Conservation (phyloP, 2,797 vertebrate genomes). For the Anguilla obscura region DNA sequence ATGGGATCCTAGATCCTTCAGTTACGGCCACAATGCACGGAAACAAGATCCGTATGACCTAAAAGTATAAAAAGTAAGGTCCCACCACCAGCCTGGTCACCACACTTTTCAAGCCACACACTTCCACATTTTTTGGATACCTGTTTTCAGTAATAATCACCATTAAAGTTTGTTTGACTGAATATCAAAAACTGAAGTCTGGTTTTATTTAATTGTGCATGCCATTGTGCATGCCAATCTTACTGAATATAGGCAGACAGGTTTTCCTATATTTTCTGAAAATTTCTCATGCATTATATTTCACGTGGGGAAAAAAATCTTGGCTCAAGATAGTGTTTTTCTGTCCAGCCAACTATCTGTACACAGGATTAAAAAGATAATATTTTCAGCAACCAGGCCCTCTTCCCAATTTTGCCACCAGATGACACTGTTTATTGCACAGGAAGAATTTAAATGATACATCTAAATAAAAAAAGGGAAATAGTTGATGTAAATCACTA, state of each 20-base stretch:
- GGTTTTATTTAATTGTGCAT: background rate
- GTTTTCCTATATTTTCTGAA: background rate
- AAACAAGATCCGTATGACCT: no score
- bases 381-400: background rate
- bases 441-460: background rate
- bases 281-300: background rate
- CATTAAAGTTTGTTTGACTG: no score
- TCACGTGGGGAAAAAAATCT: background rate
- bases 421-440: conserved; percentile 4
- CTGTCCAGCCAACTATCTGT: background rate
- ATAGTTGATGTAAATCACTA: background rate
- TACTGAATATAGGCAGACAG: no score
- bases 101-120: no score
- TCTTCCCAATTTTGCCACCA: background rate
- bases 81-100: no score
- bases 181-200: background rate
- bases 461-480: background rate
- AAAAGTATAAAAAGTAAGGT: no score
- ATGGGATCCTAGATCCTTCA: no score
- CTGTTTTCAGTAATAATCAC: no score
- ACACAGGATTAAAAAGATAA: background rate
- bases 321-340: background rate
- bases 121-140: no score
- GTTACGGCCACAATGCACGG: no score
- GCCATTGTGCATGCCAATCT: no score